phyloP scores from a whole-genome alignment of 2,113 vertebrate species.

The Cheirogaleus medius region DNA sequence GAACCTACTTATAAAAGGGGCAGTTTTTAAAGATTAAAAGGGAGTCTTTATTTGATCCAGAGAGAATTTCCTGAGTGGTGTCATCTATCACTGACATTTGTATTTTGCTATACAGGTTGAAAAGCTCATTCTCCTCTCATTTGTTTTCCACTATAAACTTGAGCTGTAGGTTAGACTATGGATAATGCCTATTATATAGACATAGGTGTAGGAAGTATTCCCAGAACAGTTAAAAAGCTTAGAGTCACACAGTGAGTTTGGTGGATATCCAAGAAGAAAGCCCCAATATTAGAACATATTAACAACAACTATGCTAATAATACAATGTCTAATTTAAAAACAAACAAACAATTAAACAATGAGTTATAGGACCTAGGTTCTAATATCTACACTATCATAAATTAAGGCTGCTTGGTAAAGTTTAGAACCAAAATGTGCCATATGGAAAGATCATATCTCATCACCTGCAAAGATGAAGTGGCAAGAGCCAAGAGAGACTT shows the following conservation, averaged over 20 bases:
- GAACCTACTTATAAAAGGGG: neutral
- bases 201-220: neutral
- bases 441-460: neutral
- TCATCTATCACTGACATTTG: neutral
- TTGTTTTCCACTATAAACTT: neutral
- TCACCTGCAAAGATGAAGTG: neutral
- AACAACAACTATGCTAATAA: neutral
- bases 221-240: neutral
- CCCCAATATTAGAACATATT: neutral
- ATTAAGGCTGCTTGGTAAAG: neutral
- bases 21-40: neutral
- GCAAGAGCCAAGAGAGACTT: neutral
- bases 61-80: neutral
- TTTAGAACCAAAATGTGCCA: neutral
- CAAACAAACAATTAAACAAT: neutral
- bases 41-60: neutral
- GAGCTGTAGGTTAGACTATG: neutral
- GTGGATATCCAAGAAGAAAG: neutral
- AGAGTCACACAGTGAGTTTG: neutral
- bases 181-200: neutral
- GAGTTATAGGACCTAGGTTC: neutral
- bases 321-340: neutral
- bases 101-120: neutral
- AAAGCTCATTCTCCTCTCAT: neutral
- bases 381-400: neutral